Evolutionary conservation across 2,888 invertebrate species (phyloP), one percentile per base, ranked within the genome.

Genomic region (Tyria jacobaeae): DNA sequence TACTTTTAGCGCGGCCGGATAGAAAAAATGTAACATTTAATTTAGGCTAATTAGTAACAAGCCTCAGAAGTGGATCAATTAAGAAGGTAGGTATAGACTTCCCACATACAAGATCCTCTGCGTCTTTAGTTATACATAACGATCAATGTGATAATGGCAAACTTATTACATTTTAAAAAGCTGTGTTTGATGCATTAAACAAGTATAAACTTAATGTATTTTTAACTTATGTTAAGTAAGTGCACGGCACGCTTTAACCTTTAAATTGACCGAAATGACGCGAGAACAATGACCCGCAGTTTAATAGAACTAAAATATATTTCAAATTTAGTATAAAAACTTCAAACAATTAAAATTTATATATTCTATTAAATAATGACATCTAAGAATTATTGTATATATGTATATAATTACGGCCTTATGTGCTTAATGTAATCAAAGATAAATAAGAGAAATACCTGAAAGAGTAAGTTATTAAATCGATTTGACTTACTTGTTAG

Each of bases 401-500:
- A 17, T 21, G 3, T 44, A 27, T 27, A 27, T 27, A 27, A 6
- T 4, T 27, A 27, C 3, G 3, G 27, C 27, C 27, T 6, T 27
- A 27, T 27, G 6, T 4, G 27, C 6, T 27, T 27, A 27, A 17
- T 17, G 10, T 17, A 10, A 44, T 44, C 17, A 1, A 15, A 9
- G 17, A 31, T 4, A 31, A 4, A 4, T 31, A 31, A 31, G 27
- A 4, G 7, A 31, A 31, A 31, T 31, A 7, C 27, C 3, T 31
- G 2, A 17, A 17, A 41, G 24, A n/a, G 10, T 25, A 37, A 37
- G 1, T 39, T 25, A 1, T n/a, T 39, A 15, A 47, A 12, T 34
- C 6, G 2, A 31, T 6, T 44, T 12, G 10, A 85, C 91, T 89
- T 59, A 94, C 93, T 87, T 52, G 92, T 89, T 9, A 94, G 77